Evolutionary conservation across 2,113 vertebrate species (phyloP), one percentile per base, ranked within the genome.

Genomic region (Poeciliopsis turrubarensis): DNA sequence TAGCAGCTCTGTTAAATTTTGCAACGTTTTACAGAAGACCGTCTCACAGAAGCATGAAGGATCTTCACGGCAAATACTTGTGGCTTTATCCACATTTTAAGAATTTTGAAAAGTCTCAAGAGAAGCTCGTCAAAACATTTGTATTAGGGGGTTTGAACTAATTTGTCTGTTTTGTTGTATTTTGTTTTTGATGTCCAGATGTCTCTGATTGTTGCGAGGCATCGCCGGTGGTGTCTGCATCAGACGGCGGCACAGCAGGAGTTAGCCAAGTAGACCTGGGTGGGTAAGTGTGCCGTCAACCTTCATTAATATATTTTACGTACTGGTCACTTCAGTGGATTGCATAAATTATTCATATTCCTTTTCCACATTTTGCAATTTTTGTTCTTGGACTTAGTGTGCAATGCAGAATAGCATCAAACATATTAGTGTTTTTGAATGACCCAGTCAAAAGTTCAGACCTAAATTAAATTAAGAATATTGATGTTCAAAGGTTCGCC

Each of bases 251-350:
- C 61, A 79, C 75, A 1, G 74, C 65, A 62, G 60, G 86, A 68
- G 73, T 80, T 61, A 80, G 69, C 83, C 89, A 88, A 65, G 70
- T 90, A 78, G 90, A 91, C 37, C 69, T 90, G 83, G 91, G 92
- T 89, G 91, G 91, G 92, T 93, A 87, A 93, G 91, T 91, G 65
- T 62, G 37, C 47, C 1, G 29, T 70, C 34, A 29, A 22, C 4
- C 37, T 27, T 71, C 67, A 37, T 47, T 44, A 61, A 13, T 27
- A 19, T 47, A 47, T 47, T 19, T 47, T 19, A 47, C 17, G 0
- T 19, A 17, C 5, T 17, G 15, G 17, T 5, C 6, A 19, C 44
- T 47, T 19, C 44, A 19, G 44, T 19, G 44, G 44, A 17, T 19
- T 41, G 39, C 12, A 15, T 10, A 41, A 41, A 41, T 47, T 47